Conservation (phyloP, 1,140 invertebrate species). For the Drosophila arizonae region DNA sequence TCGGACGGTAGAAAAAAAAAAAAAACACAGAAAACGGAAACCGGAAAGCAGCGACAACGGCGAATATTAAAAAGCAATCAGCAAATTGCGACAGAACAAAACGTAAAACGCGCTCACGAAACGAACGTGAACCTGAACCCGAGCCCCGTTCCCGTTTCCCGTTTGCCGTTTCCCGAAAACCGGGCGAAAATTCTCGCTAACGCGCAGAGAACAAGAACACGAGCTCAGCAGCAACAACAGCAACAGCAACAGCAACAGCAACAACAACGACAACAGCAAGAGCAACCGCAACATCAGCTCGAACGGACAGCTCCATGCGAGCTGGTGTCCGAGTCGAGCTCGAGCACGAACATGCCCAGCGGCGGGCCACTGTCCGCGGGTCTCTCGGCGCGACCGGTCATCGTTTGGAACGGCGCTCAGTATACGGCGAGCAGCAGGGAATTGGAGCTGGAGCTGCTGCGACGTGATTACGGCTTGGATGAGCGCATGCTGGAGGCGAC, state of each 20-base stretch:
- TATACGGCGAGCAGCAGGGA: slow-evolving; percentile 72
- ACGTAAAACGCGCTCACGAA: slow-evolving; percentile 16
- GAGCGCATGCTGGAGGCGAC: slow-evolving; percentile 72
- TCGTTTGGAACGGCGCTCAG: slow-evolving; percentile 76
- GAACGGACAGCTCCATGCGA: slow-evolving; percentile 16
- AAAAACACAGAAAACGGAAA: slow-evolving; percentile 50
- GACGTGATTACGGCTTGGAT: slow-evolving; percentile 71
- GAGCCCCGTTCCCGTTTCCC: background rate
- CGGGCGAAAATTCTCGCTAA: background rate
- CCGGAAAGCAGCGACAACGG: slow-evolving; percentile 55
- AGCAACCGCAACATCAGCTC: background rate
- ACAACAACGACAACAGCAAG: too few relatives aligned
- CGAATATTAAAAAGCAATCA: slow-evolving; percentile 54
- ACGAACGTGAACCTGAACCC: slow-evolving; percentile 16
- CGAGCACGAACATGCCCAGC: slow-evolving; percentile 28
- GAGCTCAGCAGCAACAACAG: background rate
- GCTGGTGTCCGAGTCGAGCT: slow-evolving; percentile 9
- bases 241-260: too few relatives aligned
- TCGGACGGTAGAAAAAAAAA: slow-evolving; percentile 27
- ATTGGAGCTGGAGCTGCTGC: slow-evolving; percentile 69
- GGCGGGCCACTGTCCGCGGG: slow-evolving; percentile 7
- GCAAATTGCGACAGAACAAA: slow-evolving; percentile 32
- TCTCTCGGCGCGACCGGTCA: slow-evolving; percentile 55
- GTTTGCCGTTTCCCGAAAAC: slow-evolving; percentile 1
- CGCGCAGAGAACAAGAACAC: slow-evolving; percentile 9